phyloP scores from a whole-genome alignment of 2,888 invertebrate genomes.

The Rhagophthalmus giganteus region DNA sequence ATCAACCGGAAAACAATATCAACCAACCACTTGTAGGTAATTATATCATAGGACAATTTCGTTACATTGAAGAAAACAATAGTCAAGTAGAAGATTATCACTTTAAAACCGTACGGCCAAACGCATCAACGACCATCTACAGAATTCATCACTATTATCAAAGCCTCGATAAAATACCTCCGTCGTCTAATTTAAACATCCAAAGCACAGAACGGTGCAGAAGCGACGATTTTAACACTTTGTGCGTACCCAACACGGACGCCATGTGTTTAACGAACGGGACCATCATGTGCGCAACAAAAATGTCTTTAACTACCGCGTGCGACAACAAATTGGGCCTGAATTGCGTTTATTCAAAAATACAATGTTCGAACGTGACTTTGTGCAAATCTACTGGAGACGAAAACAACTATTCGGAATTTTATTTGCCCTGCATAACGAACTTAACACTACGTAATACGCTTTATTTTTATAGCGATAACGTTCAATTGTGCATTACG shows the following conservation, averaged over 20 bases:
- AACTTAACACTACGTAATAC: constrained; percentile 34
- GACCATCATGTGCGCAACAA: constrained; percentile 47
- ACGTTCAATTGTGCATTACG: constrained; percentile 12
- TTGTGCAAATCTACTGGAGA: constrained; percentile 30
- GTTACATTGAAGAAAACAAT: constrained; percentile 1
- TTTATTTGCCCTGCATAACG: constrained; percentile 46
- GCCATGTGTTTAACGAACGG: constrained; percentile 37
- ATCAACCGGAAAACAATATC: too few relatives aligned
- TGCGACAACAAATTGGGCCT: constrained; percentile 29
- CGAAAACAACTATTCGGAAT: constrained; percentile 40
- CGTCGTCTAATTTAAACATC: constrained; percentile 21
- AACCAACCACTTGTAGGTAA: too few relatives aligned
- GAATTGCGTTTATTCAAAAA: constrained; percentile 18
- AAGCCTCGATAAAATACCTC: constrained; percentile 38
- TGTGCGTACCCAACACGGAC: constrained; percentile 20
- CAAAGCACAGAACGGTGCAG: constrained; percentile 2
- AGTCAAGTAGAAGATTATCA: background rate
- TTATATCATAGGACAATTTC: too few relatives aligned
- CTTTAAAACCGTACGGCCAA: background rate
- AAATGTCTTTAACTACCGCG: constrained; percentile 41
- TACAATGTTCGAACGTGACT: constrained; percentile 13
- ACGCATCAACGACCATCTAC: constrained; percentile 30
- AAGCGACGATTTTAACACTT: background rate
- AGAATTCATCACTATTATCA: constrained; percentile 48
- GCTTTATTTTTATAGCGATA: constrained; percentile 1